Evolutionary conservation across 1,140 invertebrate genomes (phyloP).

Genomic region (Arctopsyche grandis): DNA sequence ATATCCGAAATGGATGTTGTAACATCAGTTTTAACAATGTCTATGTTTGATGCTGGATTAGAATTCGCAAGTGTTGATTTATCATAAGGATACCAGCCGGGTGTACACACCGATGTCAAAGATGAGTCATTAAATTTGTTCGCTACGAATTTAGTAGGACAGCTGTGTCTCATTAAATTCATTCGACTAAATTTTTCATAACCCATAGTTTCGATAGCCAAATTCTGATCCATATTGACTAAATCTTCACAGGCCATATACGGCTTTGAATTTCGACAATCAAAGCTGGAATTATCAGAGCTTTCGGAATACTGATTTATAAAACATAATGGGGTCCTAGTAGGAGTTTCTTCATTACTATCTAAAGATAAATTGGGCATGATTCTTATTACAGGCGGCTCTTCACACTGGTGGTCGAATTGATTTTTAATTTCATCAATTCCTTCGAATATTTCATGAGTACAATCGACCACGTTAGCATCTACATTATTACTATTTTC

Average conservation of each 20-base stretch:
- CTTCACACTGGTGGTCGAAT: constrained; percentile 48
- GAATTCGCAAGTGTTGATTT: background rate
- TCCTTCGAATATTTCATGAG: constrained; percentile 60
- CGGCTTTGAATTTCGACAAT: constrained; percentile 61
- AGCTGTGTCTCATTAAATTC: constrained; percentile 57
- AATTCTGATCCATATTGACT: constrained; percentile 69
- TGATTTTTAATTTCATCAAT: constrained; percentile 42
- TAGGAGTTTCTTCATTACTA: constrained; percentile 46
- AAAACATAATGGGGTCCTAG: background rate
- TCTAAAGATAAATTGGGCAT: constrained; percentile 44
- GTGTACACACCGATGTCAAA: constrained; percentile 67
- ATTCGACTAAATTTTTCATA: constrained; percentile 51
- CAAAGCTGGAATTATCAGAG: constrained; percentile 70
- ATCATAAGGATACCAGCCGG: constrained; percentile 58
- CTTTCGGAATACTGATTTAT: constrained; percentile 67
- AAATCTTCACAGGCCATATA: constrained; percentile 75
- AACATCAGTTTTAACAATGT: background rate
- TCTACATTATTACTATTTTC: constrained; percentile 28
- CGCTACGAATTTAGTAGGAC: constrained; percentile 68
- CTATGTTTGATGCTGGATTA: background rate
- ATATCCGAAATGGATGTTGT: background rate
- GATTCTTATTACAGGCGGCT: constrained; percentile 55
- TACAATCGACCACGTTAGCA: constrained; percentile 59
- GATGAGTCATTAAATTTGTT: constrained; percentile 67
- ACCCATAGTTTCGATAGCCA: constrained; percentile 60